Evolutionary conservation across 1,140 invertebrate species (phyloP).

Genomic region (Lanistes nyassanus): DNA sequence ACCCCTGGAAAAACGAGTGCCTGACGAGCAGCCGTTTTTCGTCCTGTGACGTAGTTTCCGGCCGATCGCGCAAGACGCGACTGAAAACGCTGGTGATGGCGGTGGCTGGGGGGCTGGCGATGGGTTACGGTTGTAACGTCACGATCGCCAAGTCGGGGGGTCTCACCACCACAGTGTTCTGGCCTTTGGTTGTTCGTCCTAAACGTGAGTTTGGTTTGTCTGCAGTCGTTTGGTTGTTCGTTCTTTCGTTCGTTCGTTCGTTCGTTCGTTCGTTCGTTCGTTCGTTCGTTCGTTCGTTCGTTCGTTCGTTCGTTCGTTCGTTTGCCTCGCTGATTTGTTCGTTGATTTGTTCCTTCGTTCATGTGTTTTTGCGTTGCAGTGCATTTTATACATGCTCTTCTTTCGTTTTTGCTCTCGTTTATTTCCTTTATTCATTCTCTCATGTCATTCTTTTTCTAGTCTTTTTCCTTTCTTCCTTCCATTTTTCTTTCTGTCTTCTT

Average conservation of each 20-base stretch:
- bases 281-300: not conserved
- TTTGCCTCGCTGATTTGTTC: not conserved
- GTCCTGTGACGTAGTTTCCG: not conserved
- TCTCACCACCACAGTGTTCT: not conserved
- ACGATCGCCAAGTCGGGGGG: not conserved
- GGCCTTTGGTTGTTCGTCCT: not conserved
- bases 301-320: not conserved
- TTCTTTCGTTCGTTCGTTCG: too few relatives aligned
- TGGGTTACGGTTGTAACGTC: constrained; percentile 1
- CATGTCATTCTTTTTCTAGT: not conserved
- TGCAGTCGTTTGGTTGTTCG: not conserved
- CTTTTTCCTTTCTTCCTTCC: not conserved
- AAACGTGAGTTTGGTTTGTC: not conserved
- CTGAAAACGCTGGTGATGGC: not conserved
- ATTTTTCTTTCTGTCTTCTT: not conserved
- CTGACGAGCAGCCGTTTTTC: not conserved
- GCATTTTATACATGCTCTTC: not conserved
- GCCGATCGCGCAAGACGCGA: not conserved
- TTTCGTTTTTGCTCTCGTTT: not conserved
- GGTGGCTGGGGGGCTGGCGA: not conserved
- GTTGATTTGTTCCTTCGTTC: not conserved
- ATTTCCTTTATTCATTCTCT: not conserved
- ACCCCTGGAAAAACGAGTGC: not conserved
- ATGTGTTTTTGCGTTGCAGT: not conserved
- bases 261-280: not conserved